Percentiles rank a stretch among this genome's conserved stretches.
These are phyloP conservation scores for Sycobia sp. DNA, from an alignment of 1,140 invertebrate genomes.

Conservation along the genomic window DNA sequence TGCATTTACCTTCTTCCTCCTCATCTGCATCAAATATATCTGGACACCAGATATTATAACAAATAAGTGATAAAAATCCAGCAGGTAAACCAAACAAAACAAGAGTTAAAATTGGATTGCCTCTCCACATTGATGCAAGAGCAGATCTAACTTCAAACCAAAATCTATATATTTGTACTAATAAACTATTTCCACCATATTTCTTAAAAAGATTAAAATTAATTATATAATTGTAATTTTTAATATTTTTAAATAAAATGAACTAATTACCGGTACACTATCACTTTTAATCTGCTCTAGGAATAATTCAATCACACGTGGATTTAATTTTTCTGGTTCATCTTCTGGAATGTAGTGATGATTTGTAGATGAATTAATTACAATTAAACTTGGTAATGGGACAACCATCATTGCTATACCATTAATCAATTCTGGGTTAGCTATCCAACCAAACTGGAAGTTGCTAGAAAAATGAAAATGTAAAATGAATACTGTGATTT, in stretches of 20 bases:
- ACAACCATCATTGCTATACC: constrained; percentile 86
- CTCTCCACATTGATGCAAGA: constrained; percentile 83
- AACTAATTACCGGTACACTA: constrained; percentile 68
- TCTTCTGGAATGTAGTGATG: constrained; percentile 90
- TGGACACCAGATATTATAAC: constrained; percentile 91
- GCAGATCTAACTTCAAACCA: constrained; percentile 79
- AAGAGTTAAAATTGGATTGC: constrained; percentile 86
- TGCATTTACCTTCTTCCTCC: constrained; percentile 68
- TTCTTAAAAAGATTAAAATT: constrained; percentile 60
- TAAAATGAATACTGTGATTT: constrained; percentile 21
- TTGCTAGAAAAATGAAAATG: constrained; percentile 54
- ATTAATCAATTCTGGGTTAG: constrained; percentile 84
- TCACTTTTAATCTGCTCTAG: constrained; percentile 77
- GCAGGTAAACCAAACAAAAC: constrained; percentile 87
- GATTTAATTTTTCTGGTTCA: constrained; percentile 77
- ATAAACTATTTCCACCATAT: constrained; percentile 80
- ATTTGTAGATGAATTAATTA: constrained; percentile 87
- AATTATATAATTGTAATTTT: constrained; percentile 7
- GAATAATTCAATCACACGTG: constrained; percentile 78
- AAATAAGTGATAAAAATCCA: constrained; percentile 90
- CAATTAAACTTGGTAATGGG: constrained; percentile 83
- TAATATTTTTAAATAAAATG: not conserved
- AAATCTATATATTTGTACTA: constrained; percentile 73
- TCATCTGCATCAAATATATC: constrained; percentile 93
- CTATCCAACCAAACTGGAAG: constrained; percentile 94